Base-by-base conservation (phyloP, 2,113 vertebrate species). In the Galbula dea region DNA sequence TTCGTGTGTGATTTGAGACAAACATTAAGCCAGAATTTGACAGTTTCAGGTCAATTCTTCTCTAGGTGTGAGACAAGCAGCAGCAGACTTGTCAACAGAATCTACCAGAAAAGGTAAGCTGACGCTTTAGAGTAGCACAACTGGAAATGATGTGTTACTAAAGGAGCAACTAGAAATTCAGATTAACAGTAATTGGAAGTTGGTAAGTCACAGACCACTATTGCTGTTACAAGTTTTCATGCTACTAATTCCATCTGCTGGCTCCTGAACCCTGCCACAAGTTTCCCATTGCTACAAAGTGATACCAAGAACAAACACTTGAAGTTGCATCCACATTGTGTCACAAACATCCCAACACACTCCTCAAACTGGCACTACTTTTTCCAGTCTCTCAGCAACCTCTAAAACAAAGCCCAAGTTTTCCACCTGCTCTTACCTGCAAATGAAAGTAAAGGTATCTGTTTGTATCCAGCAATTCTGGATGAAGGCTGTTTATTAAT, bases 381-480 rank as follows among this genome's bases (percentile, higher is more conserved):
- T 78, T 45, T 27, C 26, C 37, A 37, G 39, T 45, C 30, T 78
- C 41, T 83, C 46, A 41, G 21, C 55, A 52, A 65, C 26, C 57
- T 32, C 52, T 58, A 57, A 71, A 49, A 30, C 9, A 84, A 66
- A 71, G 16, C 49, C 11, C 16, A 68, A 36, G 18, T 30, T 3
- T 74, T 30, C 16, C 17, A 48, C 13, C 15, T 10, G 15, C 32
- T 51, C 97, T 90, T 96, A 99, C 99, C 98, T 99, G 99, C 57
- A 99, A 97, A 91, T 99, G 99, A 69, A 99, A 99, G 96, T 99
- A 99, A n/a, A 99, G 99, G 62, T 99, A 99, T 73, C 99, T 99
- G 95, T 99, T 99, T 34, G 99, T 99, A 93, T 99, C 99, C 88
- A 99, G 95, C 93, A 99, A 95, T 86, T 99, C 99, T 19, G 99